Evolutionary conservation across 2,888 invertebrate genomes (phyloP).

Genomic region (Sthenelais limicola): DNA sequence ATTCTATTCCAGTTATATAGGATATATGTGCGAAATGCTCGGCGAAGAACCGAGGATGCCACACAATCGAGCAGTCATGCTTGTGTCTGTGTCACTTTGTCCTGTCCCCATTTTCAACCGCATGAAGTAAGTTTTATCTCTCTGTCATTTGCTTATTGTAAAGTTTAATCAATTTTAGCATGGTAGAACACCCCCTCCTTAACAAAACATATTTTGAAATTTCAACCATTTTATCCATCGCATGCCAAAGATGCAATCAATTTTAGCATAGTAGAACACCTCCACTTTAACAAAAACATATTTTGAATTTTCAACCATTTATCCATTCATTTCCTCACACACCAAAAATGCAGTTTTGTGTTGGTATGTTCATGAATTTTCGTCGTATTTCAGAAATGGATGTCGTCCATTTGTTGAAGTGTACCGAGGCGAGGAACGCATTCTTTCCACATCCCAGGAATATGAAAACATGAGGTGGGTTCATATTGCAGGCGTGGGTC

Average conservation of each 20-base stretch:
- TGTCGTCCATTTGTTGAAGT: conserved; percentile 94
- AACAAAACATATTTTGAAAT: no score
- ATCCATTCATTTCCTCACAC: no score
- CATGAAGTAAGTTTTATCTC: conserved; percentile 81
- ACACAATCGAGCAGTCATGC: conserved; percentile 86
- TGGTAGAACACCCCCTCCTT: no score
- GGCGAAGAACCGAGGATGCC: conserved; percentile 81
- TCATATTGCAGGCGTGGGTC: not conserved
- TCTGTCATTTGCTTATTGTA: no score
- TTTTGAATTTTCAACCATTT: no score
- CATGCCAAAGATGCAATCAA: no score
- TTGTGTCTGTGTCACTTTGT: conserved; percentile 85
- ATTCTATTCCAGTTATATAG: conserved; percentile 80
- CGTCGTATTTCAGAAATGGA: conserved; percentile 82
- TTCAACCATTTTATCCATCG: no score
- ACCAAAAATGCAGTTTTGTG: no score
- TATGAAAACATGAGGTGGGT: conserved; percentile 86
- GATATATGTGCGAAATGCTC: conserved; percentile 87
- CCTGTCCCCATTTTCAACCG: conserved; percentile 95
- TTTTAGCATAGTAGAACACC: no score
- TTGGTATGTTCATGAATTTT: no score
- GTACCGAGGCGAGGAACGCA: conserved; percentile 84
- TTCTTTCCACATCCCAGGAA: conserved; percentile 87
- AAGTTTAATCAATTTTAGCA: no score
- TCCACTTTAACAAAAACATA: no score